A percentile compares a stretch with the other conserved stretches of the same genome.
Evolutionary conservation across 2,797 vertebrate genomes (phyloP).

Genomic region (Sphenopsis melanotis): DNA sequence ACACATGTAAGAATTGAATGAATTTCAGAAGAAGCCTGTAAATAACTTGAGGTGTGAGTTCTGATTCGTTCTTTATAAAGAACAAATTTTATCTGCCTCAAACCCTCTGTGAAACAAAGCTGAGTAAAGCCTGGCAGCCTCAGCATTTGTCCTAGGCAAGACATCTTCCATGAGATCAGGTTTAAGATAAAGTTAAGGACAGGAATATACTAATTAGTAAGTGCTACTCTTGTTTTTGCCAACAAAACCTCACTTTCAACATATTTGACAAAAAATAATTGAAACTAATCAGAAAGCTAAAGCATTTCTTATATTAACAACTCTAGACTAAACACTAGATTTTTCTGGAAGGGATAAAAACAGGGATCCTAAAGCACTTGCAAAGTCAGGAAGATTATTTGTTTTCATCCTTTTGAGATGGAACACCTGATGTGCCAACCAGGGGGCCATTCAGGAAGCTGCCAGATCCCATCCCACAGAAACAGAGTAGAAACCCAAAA

Average conservation of each 20-base stretch:
- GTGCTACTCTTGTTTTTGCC: not conserved
- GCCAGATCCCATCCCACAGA: not conserved
- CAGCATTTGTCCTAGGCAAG: not conserved
- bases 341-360: not conserved
- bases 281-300: not conserved
- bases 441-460: not conserved
- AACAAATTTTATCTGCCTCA: not conserved
- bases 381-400: not conserved
- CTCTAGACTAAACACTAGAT: not conserved
- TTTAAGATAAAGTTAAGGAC: not conserved
- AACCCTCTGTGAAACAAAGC: not conserved
- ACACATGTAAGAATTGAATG: not conserved
- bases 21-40: not conserved
- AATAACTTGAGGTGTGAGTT: not conserved
- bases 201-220: not conserved
- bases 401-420: not conserved
- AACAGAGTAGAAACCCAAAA: not conserved
- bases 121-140: not conserved
- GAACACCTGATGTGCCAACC: not conserved
- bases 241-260: not conserved
- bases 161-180: not conserved
- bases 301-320: not conserved
- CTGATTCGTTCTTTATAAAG: not conserved
- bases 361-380: not conserved
- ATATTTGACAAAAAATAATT: not conserved